A percentile compares a stretch with the other conserved stretches of the same genome.
Evolutionary conservation across 2,797 vertebrate species (phyloP).

Genomic region (Miichthys miiuy): DNA sequence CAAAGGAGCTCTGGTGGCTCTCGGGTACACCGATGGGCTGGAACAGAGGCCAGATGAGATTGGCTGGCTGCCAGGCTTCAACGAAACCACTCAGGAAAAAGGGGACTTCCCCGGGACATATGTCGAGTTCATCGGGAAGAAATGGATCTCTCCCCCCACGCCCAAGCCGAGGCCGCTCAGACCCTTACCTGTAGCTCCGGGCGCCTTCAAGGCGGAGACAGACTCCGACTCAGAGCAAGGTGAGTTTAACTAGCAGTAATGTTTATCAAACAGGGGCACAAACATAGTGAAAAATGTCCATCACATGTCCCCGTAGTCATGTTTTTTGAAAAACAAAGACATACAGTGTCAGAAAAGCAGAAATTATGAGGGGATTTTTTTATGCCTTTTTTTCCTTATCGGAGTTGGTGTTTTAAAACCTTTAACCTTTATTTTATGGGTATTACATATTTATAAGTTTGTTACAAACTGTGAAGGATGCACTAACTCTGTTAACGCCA

Average conservation of each 20-base stretch:
- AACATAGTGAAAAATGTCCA: neutral
- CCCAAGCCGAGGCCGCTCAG: conserved; percentile 95
- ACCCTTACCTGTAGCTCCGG: conserved; percentile 93
- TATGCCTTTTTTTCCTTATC: neutral
- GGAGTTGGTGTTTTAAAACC: neutral
- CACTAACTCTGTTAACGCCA: neutral
- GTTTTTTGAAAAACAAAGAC: neutral
- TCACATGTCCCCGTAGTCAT: too few species aligned
- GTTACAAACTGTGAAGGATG: neutral
- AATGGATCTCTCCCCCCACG: conserved; percentile 95
- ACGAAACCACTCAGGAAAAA: conserved; percentile 96
- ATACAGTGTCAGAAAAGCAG: neutral
- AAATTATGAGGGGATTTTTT: neutral
- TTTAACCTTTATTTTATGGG: neutral
- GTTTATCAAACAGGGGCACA: too few species aligned
- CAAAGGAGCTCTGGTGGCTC: conserved; percentile 92
- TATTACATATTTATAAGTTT: too few species aligned
- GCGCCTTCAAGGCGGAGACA: conserved; percentile 84
- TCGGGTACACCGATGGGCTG: conserved; percentile 93
- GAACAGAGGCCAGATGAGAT: conserved; percentile 95
- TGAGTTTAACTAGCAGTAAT: conserved; percentile 74
- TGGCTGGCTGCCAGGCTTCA: conserved; percentile 96
- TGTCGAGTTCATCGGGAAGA: conserved; percentile 95
- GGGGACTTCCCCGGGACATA: conserved; percentile 99
- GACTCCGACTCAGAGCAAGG: conserved; percentile 94